Evolutionary conservation across 1,140 invertebrate species (phyloP).

Genomic region (Drosophila ironensis): DNA sequence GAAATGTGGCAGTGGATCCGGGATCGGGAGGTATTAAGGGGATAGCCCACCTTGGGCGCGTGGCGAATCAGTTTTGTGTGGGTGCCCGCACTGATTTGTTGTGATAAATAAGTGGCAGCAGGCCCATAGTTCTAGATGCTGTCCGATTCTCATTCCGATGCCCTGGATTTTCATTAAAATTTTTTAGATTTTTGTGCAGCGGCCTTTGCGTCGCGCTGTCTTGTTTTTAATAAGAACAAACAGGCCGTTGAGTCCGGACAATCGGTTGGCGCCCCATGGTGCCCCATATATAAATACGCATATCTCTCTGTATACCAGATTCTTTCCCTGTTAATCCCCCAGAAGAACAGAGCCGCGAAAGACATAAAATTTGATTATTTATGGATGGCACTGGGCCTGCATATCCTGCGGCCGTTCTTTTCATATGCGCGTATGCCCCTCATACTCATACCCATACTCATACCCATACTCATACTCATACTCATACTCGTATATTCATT

Average conservation of each 20-base stretch:
- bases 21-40: neutral
- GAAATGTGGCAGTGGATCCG: neutral
- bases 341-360: conserved; percentile 55
- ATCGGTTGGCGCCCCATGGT: conserved; percentile 77
- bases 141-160: conserved; percentile 19
- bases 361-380: conserved; percentile 80
- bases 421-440: conserved; percentile 16
- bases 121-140: conserved; percentile 23
- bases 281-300: conserved; percentile 46
- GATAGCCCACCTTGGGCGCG: conserved; percentile 65
- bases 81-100: conserved; percentile 77
- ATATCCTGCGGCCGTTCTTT: conserved; percentile 64
- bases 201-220: no score
- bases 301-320: conserved; percentile 2
- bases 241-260: conserved; percentile 77
- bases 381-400: conserved; percentile 74
- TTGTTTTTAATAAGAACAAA: conserved; percentile 72
- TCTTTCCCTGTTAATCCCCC: conserved; percentile 61
- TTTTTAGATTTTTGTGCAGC: conserved; percentile 61
- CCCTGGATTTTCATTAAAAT: conserved; percentile 75
- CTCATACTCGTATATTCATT: no score
- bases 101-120: conserved; percentile 80
- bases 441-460: no score
- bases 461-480: no score
- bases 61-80: conserved; percentile 79